Evolutionary conservation across 2,888 invertebrate species (phyloP), one percentile per base, ranked within the genome.

Genomic region (Polydrusus tereticollis): DNA sequence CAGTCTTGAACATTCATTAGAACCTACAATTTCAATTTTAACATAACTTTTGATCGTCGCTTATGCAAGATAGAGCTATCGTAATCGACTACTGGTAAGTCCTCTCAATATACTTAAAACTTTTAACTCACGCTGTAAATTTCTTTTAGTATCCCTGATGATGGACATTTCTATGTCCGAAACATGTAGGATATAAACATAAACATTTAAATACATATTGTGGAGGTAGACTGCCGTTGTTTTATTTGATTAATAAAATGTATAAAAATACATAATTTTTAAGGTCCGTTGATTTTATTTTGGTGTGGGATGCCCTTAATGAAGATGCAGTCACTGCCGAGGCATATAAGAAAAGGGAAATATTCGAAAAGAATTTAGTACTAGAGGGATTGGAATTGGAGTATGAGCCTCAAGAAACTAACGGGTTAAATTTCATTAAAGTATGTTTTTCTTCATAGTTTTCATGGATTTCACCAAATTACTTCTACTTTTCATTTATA

Each of bases 351-450:
- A 88, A 89, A 77, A 85, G 93, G 41, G 82, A 87, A 78, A 85
- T 91, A 29, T 95, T 93, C 83, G 93, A 95, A 81, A 85, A 86
- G 71, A 94, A 94, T 85, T 87, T 95, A 62, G 86, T 88, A 72
- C 88, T 87, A 18, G 94, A 95, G 82, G 95, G 95, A 0, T 84
- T 95, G 55, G 88, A 93, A 78, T 83, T 94, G 69, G 95, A 95
- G 82, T 87, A 89, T 72, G 93, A 92, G 77, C 87, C 88, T 55
- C 88, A 90, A 16, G 90, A 90, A 72, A 88, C 85, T 29, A 88
- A 91, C 77, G 92, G 92, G 69, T 87, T 95, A 65, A 89, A 92
- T 85, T 96, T 95, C 86, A 88, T 95, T 75, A 97, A 92, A 87
- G 92, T 91, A 77, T 33, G 38, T 62, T 36, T n/a, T n/a, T n/a